These are phyloP conservation scores for Parnassius orleans DNA, from an alignment of 2,888 invertebrate genomes.

Conservation along the genomic window DNA sequence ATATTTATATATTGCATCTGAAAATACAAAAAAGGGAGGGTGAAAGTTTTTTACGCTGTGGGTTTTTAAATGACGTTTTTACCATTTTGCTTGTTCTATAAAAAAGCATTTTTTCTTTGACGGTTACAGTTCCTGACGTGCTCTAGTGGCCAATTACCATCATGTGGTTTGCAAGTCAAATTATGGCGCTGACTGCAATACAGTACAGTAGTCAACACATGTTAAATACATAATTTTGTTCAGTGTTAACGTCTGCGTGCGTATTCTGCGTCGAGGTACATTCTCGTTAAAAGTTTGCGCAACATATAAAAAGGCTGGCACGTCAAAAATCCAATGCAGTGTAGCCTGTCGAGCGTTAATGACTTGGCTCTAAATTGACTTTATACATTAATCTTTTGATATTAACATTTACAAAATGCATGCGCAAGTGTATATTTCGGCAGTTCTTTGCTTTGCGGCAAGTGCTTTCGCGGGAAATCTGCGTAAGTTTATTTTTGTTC, in stretches of 20 bases:
- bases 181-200: too few relatives aligned
- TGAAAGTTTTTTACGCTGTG: too few relatives aligned
- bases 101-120: too few relatives aligned
- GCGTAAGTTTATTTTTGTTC: constrained; percentile 46
- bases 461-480: constrained; percentile 45
- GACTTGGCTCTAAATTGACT: constrained; percentile 16
- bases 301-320: constrained; percentile 24
- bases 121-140: too few relatives aligned
- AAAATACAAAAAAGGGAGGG: too few relatives aligned
- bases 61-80: too few relatives aligned
- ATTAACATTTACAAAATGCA: constrained; percentile 43
- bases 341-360: constrained; percentile 1
- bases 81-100: too few relatives aligned
- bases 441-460: constrained; percentile 39
- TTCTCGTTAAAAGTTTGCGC: constrained; percentile 19
- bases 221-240: not conserved
- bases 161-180: too few relatives aligned
- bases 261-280: constrained; percentile 5
- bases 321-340: constrained; percentile 25
- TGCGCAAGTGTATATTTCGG: constrained; percentile 47
- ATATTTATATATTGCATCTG: too few relatives aligned
- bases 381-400: not conserved
- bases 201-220: not conserved
- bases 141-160: too few relatives aligned
- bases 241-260: not conserved